Evolutionary conservation across 2,113 vertebrate species (phyloP), one percentile per base, ranked within the genome.

Genomic region (Salvelinus sp.): DNA sequence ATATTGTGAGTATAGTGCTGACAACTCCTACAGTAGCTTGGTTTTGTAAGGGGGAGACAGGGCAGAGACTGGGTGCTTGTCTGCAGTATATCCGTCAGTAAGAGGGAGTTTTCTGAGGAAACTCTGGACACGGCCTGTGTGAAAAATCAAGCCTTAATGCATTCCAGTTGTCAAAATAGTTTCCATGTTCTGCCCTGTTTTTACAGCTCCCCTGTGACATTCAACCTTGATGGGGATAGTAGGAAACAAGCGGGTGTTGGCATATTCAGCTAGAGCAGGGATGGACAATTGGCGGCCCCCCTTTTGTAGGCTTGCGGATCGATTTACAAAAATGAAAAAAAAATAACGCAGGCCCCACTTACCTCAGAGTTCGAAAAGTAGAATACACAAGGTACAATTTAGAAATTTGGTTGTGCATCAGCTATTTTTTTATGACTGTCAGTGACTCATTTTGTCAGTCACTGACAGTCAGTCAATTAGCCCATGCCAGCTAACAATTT

Each of bases 151-250:
- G 22, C 74, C n/a, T 80, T 90, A 94, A 94, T 93, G 82, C 85
- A 81, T 93, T 92, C 92, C 94, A 94, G 92, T 95, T 96, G 93
- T 95, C 88, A 87, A 94, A 94, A 95, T 93, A 95, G 14, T 44
- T 82, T 81, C 85, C 77, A 79, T 76, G 86, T 69, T 69, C 85
- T 77, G 75, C 69, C 70, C 65, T 80, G 75, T 78, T 86, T 85
- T 82, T 80, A 83, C 44, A 58, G 80, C 60, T 87, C 76, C 76
- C 81, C 38, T 30, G 69, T 82, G 83, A 81, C 73, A 66, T 73
- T 69, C 74, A 44, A 72, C 79, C 82, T 80, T 72, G 73, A 83
- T 77, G 82, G 80, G 4, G 9, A 85, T 78, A 3, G 65, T 3
- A 3, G 65, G 84, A 84, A 83, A 77, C 81, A 78, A 85, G 84